Evolutionary conservation across 2,888 invertebrate species (phyloP).

Genomic region (Brachyopa scutellaris): DNA sequence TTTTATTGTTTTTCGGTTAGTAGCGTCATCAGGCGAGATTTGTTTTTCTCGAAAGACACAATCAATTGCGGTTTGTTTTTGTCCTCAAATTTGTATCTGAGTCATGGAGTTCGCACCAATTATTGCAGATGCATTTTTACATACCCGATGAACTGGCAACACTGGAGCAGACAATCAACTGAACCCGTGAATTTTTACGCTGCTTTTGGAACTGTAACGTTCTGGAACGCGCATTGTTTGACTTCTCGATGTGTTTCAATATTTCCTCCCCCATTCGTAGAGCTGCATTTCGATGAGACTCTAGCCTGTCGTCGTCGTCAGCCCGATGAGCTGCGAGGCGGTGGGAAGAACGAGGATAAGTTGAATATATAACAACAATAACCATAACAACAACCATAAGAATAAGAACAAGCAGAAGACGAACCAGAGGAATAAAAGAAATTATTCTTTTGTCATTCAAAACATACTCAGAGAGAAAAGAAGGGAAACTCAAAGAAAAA

Average conservation of each 20-base stretch:
- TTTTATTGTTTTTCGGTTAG: no score
- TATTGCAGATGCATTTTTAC: not conserved
- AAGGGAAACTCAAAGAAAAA: conserved; percentile 43
- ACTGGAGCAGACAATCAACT: conserved; percentile 31
- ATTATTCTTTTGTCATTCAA: conserved; percentile 71
- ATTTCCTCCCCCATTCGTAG: conserved; percentile 26
- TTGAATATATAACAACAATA: conserved; percentile 47
- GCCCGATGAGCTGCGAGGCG: no score
- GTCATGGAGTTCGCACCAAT: no score
- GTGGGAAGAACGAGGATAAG: conserved; percentile 14
- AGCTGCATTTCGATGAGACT: conserved; percentile 38
- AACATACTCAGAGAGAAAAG: conserved; percentile 33
- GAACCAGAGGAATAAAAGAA: conserved; percentile 48
- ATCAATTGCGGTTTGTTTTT: no score
- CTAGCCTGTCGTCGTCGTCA: not conserved
- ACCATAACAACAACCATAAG: conserved; percentile 49
- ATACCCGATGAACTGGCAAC: conserved; percentile 16
- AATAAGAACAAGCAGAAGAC: conserved; percentile 36
- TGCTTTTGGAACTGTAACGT: conserved; percentile 45
- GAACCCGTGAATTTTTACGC: conserved; percentile 31
- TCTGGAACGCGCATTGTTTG: conserved; percentile 52
- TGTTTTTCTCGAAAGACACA: no score
- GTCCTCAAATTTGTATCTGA: no score
- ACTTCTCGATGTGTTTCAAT: conserved; percentile 42
- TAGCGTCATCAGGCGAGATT: no score